Percentiles rank a stretch among this genome's conserved stretches.
These are phyloP conservation scores for Phthorimaea operculella DNA, from an alignment of 1,140 invertebrate genomes.

Conservation along the genomic window DNA sequence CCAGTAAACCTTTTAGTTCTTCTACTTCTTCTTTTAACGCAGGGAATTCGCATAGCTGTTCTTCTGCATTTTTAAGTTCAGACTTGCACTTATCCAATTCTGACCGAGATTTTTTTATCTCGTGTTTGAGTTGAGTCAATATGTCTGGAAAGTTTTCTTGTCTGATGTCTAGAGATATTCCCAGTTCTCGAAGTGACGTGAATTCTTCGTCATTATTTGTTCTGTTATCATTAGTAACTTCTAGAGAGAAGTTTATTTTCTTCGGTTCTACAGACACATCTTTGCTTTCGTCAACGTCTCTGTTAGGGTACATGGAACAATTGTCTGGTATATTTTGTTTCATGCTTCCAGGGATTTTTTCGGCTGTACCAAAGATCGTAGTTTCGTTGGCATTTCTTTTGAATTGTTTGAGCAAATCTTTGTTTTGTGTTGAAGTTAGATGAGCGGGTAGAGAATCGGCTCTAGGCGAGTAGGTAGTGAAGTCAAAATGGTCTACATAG, in stretches of 20 bases:
- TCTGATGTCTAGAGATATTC: conserved; percentile 49
- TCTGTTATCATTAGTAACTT: conserved; percentile 44
- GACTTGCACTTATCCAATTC: conserved; percentile 67
- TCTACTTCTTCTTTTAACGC: conserved; percentile 70
- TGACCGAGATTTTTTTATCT: conserved; percentile 64
- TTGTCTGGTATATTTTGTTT: conserved; percentile 55
- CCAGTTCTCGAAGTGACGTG: conserved; percentile 48
- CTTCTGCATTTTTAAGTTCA: conserved; percentile 64
- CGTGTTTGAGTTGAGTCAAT: conserved; percentile 67
- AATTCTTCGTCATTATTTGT: conserved; percentile 40
- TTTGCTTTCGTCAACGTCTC: conserved; percentile 49
- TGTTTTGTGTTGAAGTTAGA: conserved; percentile 53
- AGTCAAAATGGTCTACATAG: conserved; percentile 37
- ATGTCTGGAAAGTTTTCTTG: conserved; percentile 59
- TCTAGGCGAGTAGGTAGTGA: conserved; percentile 32
- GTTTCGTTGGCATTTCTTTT: conserved; percentile 65
- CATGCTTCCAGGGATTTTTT: conserved; percentile 28
- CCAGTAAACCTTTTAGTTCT: conserved; percentile 65
- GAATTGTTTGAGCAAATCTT: conserved; percentile 32
- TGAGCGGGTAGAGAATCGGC: conserved; percentile 50
- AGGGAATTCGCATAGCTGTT: conserved; percentile 67
- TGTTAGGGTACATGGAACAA: conserved; percentile 64
- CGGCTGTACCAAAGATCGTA: conserved; percentile 44
- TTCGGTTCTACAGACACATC: conserved; percentile 57
- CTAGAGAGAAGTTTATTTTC: conserved; percentile 59